Evolutionary conservation across 2,888 invertebrate species (phyloP), one percentile per base, ranked within the genome.

Genomic region (Thyatira batis): DNA sequence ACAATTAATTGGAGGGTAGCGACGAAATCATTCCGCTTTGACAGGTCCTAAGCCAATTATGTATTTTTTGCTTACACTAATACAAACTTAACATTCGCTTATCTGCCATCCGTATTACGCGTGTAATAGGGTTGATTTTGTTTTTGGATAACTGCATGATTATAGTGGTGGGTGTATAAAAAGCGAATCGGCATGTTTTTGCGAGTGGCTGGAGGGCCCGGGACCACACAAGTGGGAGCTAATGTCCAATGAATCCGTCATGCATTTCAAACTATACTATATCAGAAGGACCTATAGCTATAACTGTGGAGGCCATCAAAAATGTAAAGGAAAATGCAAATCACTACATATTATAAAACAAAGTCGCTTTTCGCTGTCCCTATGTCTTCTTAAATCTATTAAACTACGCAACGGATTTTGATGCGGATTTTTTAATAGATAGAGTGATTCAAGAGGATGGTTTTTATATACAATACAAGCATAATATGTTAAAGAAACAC

Each of bases 11-110:
- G 82, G 63, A 76, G 65, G 68, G 80, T 85, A 73, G 81, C 83
- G 81, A 88, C 84, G 82, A 85, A 87, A 86, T 86, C 84, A 85
- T 88, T 88, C 81, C 75, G 64, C 77, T 73, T 79, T 88, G 89
- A 89, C 89, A 85, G 85, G 69, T 79, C 69, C 81, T 84, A 80
- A 81, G 78, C 70, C 84, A 82, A 85, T 83, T 82, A 81, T 74
- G 69, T 69, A 62, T 69, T 69, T 73, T 74, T 72, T 58, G 56
- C 50, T 28, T 46, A 55, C 51, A 62, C 51, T 58, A 46, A 45
- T 20, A 45, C 45, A 27, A 48, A 25, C 3, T 27, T 27, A 28
- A 9, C 10, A 28, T 2, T 9, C 48, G 4, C 8, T 20, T 28
- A 27, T 27, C 3, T 11, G 20, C 2, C 17, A 8, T n/a, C 39